A percentile compares a stretch with the other conserved stretches of the same genome.
These are phyloP conservation scores for Myiotriccus ornatus DNA, from an alignment of 2,797 vertebrate genomes.

Conservation along the genomic window DNA sequence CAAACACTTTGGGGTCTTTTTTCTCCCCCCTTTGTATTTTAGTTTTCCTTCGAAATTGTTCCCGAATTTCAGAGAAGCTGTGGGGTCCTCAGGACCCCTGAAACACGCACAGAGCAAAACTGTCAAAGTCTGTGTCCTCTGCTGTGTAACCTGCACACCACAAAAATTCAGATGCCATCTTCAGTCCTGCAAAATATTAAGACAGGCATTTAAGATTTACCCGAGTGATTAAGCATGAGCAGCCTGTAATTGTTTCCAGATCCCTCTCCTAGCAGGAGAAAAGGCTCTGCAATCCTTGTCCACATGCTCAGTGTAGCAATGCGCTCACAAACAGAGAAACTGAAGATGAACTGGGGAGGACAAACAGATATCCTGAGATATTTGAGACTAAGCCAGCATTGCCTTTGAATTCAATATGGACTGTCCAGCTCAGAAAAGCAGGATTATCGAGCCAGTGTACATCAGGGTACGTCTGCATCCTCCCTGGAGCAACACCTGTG, in stretches of 20 bases:
- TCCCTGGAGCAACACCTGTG: slow-evolving; percentile 16
- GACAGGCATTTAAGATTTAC: slow-evolving; percentile 58
- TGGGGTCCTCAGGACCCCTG: background rate
- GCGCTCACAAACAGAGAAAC: background rate
- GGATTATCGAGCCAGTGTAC: background rate
- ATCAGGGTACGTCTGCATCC: background rate
- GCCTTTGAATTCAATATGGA: background rate
- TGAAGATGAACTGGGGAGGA: background rate
- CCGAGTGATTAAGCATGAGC: slow-evolving; percentile 43
- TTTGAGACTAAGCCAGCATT: background rate
- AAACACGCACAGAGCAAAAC: background rate
- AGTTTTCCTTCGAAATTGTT: background rate
- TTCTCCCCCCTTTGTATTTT: background rate
- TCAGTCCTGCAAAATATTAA: slow-evolving; percentile 58
- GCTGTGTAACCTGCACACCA: background rate
- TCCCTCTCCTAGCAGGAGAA: slow-evolving; percentile 34
- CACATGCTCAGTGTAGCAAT: slow-evolving; percentile 8
- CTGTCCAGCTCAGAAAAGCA: background rate
- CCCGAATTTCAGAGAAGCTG: background rate
- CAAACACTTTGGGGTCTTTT: background rate
- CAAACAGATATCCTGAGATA: background rate
- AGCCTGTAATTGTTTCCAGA: slow-evolving; percentile 65
- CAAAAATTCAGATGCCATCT: slow-evolving; percentile 58
- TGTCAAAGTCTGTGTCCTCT: background rate
- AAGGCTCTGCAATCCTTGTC: background rate